Evolutionary conservation across 2,113 vertebrate species (phyloP).

Genomic region (Mastomys coucha): DNA sequence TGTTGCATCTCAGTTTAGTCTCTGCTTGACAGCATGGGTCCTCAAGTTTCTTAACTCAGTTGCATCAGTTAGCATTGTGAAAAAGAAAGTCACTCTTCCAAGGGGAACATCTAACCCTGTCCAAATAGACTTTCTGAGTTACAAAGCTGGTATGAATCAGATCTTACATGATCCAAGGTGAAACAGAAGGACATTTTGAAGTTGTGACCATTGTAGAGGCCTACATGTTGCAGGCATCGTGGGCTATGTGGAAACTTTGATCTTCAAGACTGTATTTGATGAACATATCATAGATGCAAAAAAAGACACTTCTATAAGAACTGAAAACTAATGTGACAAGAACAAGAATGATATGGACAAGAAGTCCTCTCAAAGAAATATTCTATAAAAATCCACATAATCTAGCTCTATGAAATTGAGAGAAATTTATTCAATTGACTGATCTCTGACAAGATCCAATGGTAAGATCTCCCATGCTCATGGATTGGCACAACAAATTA

Average conservation of each 20-base stretch:
- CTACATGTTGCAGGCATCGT: conserved; percentile 95
- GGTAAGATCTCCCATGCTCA: neutral
- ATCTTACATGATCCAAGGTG: conserved; percentile 98
- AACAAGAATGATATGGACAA: conserved; percentile 98
- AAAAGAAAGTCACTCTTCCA: conserved; percentile 98
- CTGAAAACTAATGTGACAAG: conserved; percentile 98
- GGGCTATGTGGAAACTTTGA: conserved; percentile 94
- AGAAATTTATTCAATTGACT: neutral
- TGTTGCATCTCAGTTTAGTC: conserved; percentile 93
- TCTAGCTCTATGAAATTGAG: neutral
- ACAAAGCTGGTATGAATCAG: conserved; percentile 98
- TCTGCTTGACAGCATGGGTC: conserved; percentile 96
- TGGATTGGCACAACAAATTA: too few relatives aligned
- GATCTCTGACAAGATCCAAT: neutral
- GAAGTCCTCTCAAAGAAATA: conserved; percentile 87
- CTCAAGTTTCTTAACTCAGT: conserved; percentile 96
- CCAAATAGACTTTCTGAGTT: conserved; percentile 95
- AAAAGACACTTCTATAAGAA: conserved; percentile 97
- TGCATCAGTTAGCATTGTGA: conserved; percentile 94
- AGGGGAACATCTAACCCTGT: conserved; percentile 95
- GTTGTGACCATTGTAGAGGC: conserved; percentile 95
- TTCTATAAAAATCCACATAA: neutral
- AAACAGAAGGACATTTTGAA: conserved; percentile 97
- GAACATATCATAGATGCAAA: conserved; percentile 97
- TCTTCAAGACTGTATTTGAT: conserved; percentile 96